A percentile compares a stretch with the other conserved stretches of the same genome.
Conservation (phyloP, 1,140 invertebrate genomes). For the Proctacanthus coquilletti region DNA sequence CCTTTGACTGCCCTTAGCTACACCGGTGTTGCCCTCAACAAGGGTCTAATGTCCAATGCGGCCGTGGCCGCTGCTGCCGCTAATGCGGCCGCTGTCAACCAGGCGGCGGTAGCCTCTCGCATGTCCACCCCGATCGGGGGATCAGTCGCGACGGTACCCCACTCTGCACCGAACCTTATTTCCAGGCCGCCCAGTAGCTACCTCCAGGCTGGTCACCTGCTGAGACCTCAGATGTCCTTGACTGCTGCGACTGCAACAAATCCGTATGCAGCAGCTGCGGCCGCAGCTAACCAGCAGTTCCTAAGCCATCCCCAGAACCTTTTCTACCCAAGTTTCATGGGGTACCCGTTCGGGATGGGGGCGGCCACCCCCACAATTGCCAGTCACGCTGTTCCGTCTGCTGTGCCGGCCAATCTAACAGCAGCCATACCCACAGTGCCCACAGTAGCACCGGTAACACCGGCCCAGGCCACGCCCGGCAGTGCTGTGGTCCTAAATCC, state of each 20-base stretch:
- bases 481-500: constrained; percentile 53
- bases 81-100: constrained; percentile 10
- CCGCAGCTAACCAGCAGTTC: constrained; percentile 13
- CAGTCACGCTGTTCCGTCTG: constrained; percentile 9
- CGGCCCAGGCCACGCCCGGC: constrained; percentile 29
- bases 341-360: constrained; percentile 7
- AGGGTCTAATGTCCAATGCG: constrained; percentile 32
- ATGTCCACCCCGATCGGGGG: no score
- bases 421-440: background rate
- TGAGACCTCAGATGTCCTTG: constrained; percentile 5
- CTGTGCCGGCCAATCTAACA: background rate
- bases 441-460: constrained; percentile 3
- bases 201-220: constrained; percentile 12
- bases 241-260: constrained; percentile 10
- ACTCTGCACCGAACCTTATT: no score
- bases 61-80: constrained; percentile 15
- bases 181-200: no score
- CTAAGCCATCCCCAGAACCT: constrained; percentile 3
- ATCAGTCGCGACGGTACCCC: no score
- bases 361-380: no score
- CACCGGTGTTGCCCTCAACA: constrained; percentile 60
- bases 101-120: no score
- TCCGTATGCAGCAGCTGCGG: constrained; percentile 11
- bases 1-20: constrained; percentile 44
- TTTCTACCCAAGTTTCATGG: constrained; percentile 1